Conservation (phyloP, 2,888 invertebrate species). For the Tubulanus polymorphus region DNA sequence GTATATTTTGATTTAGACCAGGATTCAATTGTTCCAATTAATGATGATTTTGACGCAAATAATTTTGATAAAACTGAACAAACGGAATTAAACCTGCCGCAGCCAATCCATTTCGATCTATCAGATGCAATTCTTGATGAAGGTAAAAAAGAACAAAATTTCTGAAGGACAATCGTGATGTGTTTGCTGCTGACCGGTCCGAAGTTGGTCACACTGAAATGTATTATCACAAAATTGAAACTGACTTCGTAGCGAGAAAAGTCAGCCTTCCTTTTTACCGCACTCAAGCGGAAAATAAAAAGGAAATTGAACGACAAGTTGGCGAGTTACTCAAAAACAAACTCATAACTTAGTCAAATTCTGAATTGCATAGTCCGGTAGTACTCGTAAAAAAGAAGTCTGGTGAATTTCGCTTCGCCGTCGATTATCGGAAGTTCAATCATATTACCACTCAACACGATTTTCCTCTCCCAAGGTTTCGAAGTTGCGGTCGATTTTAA, state of each 20-base stretch:
- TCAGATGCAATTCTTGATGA: no score
- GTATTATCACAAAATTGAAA: slow-evolving; percentile 6
- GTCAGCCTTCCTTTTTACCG: slow-evolving; percentile 13
- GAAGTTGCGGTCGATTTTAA: no score
- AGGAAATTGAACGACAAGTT: slow-evolving; percentile 13
- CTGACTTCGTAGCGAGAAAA: slow-evolving; percentile 13
- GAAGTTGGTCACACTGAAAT: no score
- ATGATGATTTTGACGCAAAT: no score
- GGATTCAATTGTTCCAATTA: no score
- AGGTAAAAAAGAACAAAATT: no score
- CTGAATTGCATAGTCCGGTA: slow-evolving; percentile 19
- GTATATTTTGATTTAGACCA: no score
- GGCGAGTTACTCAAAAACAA: slow-evolving; percentile 18
- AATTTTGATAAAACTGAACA: no score
- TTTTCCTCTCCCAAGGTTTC: slow-evolving; percentile 18
- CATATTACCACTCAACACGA: slow-evolving; percentile 15
- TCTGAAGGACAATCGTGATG: slow-evolving; percentile 3
- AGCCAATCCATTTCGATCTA: no score
- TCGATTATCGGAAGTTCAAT: slow-evolving; percentile 21
- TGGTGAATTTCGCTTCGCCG: slow-evolving; percentile 19
- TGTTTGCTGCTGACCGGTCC: slow-evolving; percentile 5
- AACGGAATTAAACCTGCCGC: no score
- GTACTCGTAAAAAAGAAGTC: slow-evolving; percentile 18
- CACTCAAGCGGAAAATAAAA: slow-evolving; percentile 10
- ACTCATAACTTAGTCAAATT: slow-evolving; percentile 19